Evolutionary conservation across 2,113 vertebrate genomes (phyloP).

Genomic region (Pogonocichla stellata): DNA sequence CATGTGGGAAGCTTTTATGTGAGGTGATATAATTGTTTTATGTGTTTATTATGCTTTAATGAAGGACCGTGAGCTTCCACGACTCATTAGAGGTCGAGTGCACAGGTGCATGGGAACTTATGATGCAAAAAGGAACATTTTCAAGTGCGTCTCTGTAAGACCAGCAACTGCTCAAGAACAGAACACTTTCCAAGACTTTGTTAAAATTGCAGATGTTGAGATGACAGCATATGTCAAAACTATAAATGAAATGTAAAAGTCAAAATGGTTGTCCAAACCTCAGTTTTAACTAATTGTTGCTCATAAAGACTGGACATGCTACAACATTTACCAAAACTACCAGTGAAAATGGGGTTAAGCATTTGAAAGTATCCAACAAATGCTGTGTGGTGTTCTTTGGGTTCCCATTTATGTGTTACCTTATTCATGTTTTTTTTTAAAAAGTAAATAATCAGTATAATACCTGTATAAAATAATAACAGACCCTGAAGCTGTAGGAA

Average conservation of each 20-base stretch:
- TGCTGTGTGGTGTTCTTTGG: neutral
- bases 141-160: slow-evolving; percentile 89
- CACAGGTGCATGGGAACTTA: slow-evolving; percentile 93
- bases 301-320: neutral
- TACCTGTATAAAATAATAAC: neutral
- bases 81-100: slow-evolving; percentile 89
- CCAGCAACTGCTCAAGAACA: slow-evolving; percentile 83
- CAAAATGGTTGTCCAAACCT: neutral
- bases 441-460: neutral
- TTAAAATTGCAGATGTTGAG: slow-evolving; percentile 81
- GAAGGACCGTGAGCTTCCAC: slow-evolving; percentile 89
- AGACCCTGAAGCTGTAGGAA: neutral
- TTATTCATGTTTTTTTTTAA: neutral
- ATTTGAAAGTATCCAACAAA: neutral
- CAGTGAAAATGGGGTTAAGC: neutral
- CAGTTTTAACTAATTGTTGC: neutral
- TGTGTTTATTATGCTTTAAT: slow-evolving; percentile 25
- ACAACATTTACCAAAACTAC: neutral
- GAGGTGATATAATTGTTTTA: neutral
- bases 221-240: slow-evolving; percentile 80
- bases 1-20: neutral
- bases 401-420: neutral
- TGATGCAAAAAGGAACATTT: slow-evolving; percentile 79
- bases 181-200: slow-evolving; percentile 82
- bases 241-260: slow-evolving; percentile 78